Conservation (phyloP, 2,797 vertebrate genomes). For the Crax fasciolata region DNA sequence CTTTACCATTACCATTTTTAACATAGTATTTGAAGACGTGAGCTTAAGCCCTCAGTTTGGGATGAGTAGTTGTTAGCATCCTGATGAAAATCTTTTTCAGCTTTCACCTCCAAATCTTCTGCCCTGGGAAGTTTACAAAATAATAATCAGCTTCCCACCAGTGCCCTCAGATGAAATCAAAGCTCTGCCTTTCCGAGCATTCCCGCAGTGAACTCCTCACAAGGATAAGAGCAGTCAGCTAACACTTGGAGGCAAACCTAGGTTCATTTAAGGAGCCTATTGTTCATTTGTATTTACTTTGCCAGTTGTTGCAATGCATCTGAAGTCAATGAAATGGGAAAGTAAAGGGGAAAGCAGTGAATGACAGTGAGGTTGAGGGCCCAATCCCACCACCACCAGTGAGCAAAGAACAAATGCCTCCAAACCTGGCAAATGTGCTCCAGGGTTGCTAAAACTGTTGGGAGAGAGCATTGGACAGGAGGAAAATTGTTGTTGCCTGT, state of each 20-base stretch:
- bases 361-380: neutral
- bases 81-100: neutral
- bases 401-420: neutral
- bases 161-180: neutral
- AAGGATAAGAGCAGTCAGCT: neutral
- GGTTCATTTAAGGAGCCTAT: neutral
- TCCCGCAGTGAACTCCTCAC: neutral
- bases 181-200: neutral
- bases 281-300: neutral
- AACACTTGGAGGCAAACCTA: neutral
- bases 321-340: neutral
- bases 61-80: neutral
- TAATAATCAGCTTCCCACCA: fast-evolving
- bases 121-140: neutral
- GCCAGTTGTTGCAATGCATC: neutral
- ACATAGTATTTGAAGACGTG: neutral
- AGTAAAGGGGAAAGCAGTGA: neutral
- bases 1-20: neutral
- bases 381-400: neutral
- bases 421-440: neutral
- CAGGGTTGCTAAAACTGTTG: neutral
- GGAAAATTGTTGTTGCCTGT: neutral
- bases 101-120: neutral
- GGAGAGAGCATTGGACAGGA: neutral
- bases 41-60: neutral